Base-by-base conservation (phyloP, 2,888 invertebrate genomes). In the Lepetodrilus schrolli region DNA sequence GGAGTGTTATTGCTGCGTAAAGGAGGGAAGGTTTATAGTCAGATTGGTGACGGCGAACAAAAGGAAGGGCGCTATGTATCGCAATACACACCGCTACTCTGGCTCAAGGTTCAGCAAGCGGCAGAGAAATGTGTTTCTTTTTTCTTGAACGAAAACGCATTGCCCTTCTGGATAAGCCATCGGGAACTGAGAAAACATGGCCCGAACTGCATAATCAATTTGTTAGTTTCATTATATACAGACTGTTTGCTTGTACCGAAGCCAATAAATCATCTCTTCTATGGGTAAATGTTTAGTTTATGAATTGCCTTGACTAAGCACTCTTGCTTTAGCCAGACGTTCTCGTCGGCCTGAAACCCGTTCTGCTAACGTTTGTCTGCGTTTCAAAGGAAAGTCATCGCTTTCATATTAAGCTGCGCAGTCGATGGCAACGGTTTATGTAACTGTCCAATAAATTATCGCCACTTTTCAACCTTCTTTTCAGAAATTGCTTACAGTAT, bases 181-280 rank as follows among this genome's bases (percentile, higher is more conserved):
- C 58, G 17, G 58, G 30, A n/a, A 17, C n/a, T 13, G 34, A 7
- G 30, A 58, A 58, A 58, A 58, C 58, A 58, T 30, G n/a, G 30
- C 26, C 58, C 10, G 34, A 58, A 58, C 58, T 58, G 58, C 58
- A 58, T 17, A 30, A 58, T 58, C 58, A 58, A 58, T 26, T 58
- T n/a, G 30, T 58, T 58, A 34, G 58, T 58, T 58, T 30, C 58
- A 58, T 58, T 58, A 58, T 58, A 58, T 58, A 58, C 58, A 58
- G 58, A 58, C 58, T 30, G 58, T 58, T 58, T 58, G 58, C 58
- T 58, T 58, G 58, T 58, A 58, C 58, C 30, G 58, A 58, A 58
- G 34, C 26, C 34, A 26, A 30, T 58, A 58, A 58, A 58, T 58
- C 58, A 26, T n/a, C 30, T 58, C 30, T 34, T 58, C 34, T 17